Base-by-base conservation (phyloP, 2,888 invertebrate species). In the Alviniconcha strummeri region DNA sequence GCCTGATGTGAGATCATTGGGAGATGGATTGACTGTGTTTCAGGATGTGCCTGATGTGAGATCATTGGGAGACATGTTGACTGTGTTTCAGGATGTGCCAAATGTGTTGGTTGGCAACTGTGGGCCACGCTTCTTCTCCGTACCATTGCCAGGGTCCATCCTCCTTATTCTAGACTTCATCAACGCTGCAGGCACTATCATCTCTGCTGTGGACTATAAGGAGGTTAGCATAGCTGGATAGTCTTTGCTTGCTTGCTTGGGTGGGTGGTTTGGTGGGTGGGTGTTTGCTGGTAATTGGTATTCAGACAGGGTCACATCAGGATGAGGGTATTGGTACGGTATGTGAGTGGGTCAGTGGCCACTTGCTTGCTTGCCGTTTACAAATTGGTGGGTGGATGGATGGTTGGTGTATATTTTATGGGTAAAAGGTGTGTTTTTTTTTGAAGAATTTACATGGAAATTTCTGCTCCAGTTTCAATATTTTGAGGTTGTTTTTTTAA, bases 121-220 rank as follows among this genome's bases (percentile, higher is more conserved):
- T 90, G 97, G 98, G 55, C 96, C 98, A 17, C 95, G 96, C 82
- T 96, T 98, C 93, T 95, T 98, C 87, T 97, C 98, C 74, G 94
- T 97, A 64, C 96, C 97, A 87, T 94, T 98, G 76, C 97, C 98
- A 72, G 98, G 98, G 0, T 97, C 97, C 90, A 97, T 98, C 1
- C 94, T 98, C 83, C 94, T 99, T 2, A 94, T 98, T 80, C 94
- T 98, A 83, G 98, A 98, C 94, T 96, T 98, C 90, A 96, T 98
- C 67, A 97, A 97, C 91, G 98, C 98, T 11, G 97, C 97, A 88
- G 97, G 97, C 75, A 96, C 97, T 52, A 96, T 98, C 86, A 95
- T 98, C 85, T 97, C 97, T 89, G 96, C 96, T 19, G 95, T 96
- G 17, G 98, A 98, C 83, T 85, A 91, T 81, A 94, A 93, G 91